Conservation (phyloP, 2,888 invertebrate species). For the Aphrophora alni region DNA sequence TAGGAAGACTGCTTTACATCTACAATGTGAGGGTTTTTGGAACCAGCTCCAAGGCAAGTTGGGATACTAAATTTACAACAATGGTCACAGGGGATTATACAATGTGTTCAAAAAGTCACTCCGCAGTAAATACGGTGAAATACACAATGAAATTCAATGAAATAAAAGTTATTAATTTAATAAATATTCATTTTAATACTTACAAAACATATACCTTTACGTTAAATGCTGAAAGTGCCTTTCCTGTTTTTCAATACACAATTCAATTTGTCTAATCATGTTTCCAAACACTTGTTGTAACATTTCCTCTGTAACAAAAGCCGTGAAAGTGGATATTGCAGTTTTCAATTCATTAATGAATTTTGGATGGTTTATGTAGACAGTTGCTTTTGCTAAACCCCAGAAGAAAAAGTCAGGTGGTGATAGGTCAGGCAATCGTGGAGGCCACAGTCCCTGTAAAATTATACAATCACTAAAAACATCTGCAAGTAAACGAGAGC, state of each 20-base stretch:
- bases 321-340: conserved; percentile 3
- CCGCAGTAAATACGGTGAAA: too few relatives aligned
- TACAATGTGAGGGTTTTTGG: too few relatives aligned
- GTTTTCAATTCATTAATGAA: conserved; percentile 4
- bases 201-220: neutral
- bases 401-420: conserved; percentile 9
- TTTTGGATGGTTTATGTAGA: conserved; percentile 2
- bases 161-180: too few relatives aligned
- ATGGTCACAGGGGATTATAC: too few relatives aligned
- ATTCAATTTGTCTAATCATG: neutral
- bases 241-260: neutral
- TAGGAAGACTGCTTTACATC: too few relatives aligned
- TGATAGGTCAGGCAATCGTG: neutral
- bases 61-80: too few relatives aligned
- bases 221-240: neutral
- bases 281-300: neutral
- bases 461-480: conserved; percentile 7
- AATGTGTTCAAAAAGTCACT: too few relatives aligned
- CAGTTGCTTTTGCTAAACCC: conserved; percentile 4
- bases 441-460: neutral
- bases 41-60: too few relatives aligned
- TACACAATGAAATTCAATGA: too few relatives aligned
- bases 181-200: too few relatives aligned
- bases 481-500: conserved; percentile 7
- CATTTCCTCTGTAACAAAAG: conserved; percentile 14